Evolutionary conservation across 1,140 invertebrate genomes (phyloP), one percentile per base, ranked within the genome.

Genomic region (Thaumatotibia leucotreta): DNA sequence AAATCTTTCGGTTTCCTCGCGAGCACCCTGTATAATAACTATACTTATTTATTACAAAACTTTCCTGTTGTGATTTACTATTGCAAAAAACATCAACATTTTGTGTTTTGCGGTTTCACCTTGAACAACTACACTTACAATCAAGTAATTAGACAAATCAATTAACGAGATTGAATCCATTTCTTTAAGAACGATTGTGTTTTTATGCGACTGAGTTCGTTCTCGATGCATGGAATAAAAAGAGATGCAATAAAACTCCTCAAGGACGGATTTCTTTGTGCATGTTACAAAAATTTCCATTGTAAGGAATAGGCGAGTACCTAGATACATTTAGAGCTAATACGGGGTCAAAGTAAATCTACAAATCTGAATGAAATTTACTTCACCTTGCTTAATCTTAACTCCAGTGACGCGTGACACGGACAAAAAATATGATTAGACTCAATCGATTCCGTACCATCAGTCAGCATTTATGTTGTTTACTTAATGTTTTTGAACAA

Each of bases 341-440:
- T 39, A 39, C 35, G 11, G 50, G 22, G 50, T 31, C 52, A 14
- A 45, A 58, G 9, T 27, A 58, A 58, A 29, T 14, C 23, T 58
- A 58, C 52, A 27, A 31, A 14, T 27, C 27, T 58, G 52, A 58
- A 27, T 58, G 23, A 58, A 45, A 52, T 52, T 22, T 52, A 52
- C 50, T 27, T 58, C 24, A 58, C 52, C 52, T 58, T 58, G 52
- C 17, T 45, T 20, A 27, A 27, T 14, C 52, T 58, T 5, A 58
- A 27, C 39, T 45, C 52, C 52, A 58, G 24, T 58, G 52, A 58
- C 24, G 52, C 52, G 52, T 58, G 23, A 58, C 23, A 58, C n/a
- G n/a, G 1, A 27, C 52, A 58, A 58, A 58, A 45, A 58, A 58
- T 29, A 9, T 58, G 52, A 58, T 58, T 14, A 58, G 11, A 24